A percentile compares a stretch with the other conserved stretches of the same genome.
These are phyloP conservation scores for Punctoribates punctum DNA, from an alignment of 2,888 invertebrate species.

Conservation along the genomic window DNA sequence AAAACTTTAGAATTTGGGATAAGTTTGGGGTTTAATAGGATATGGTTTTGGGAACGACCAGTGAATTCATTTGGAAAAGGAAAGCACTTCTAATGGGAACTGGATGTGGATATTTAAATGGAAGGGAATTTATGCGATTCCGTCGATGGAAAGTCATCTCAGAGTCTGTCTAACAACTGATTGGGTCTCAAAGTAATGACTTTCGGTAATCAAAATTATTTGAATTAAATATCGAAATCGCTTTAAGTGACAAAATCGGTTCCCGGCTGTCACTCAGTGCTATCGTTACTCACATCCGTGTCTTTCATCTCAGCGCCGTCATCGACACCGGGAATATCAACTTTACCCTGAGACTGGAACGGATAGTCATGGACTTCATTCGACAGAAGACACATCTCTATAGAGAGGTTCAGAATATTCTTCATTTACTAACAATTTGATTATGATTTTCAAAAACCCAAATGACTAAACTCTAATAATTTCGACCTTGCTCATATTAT, in stretches of 20 bases:
- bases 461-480: no score
- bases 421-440: neutral
- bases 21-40: neutral
- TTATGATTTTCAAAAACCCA: no score
- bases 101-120: no score
- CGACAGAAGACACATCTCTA: constrained; percentile 75
- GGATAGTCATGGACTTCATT: constrained; percentile 88
- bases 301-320: constrained; percentile 73
- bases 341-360: constrained; percentile 96
- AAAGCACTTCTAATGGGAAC: no score
- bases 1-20: no score
- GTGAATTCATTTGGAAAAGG: no score
- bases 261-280: neutral
- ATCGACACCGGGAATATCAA: constrained; percentile 88
- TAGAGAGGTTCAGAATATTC: constrained; percentile 16
- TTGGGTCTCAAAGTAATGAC: neutral
- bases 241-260: neutral
- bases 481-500: no score
- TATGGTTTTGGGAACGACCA: no score
- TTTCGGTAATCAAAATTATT: neutral
- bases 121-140: neutral
- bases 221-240: neutral
- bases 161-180: neutral
- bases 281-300: constrained; percentile 52
- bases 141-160: constrained; percentile 24